Evolutionary conservation across 1,140 invertebrate species (phyloP).

Genomic region (Solenopsis fugax): DNA sequence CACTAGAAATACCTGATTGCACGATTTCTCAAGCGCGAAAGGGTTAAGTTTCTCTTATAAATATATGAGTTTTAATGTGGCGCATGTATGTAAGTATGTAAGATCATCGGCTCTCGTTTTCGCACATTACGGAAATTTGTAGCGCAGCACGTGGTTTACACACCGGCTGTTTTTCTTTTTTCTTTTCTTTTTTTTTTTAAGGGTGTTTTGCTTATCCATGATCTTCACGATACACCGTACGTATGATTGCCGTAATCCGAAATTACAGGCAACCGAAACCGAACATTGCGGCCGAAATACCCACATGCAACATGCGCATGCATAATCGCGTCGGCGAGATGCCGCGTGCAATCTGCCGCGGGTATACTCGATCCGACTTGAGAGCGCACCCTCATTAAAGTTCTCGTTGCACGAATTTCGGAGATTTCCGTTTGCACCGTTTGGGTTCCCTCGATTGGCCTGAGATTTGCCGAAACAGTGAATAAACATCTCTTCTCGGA

Average conservation of each 20-base stretch:
- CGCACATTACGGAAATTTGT: constrained; percentile 50
- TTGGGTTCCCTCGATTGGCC: not conserved
- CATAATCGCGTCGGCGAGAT: constrained; percentile 60
- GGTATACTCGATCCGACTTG: not conserved
- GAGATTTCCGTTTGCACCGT: constrained; percentile 41
- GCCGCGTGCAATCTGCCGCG: constrained; percentile 28
- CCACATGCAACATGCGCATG: constrained; percentile 65
- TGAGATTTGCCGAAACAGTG: constrained; percentile 14
- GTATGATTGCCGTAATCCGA: constrained; percentile 75
- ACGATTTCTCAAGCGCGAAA: not conserved
- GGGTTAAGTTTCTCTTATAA: not conserved
- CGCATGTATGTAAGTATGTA: not conserved
- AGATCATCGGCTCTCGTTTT: constrained; percentile 44
- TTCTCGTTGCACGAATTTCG: constrained; percentile 48
- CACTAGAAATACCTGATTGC: not conserved
- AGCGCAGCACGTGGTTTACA: constrained; percentile 35
- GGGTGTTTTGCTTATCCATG: constrained; percentile 32
- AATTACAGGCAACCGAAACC: constrained; percentile 69
- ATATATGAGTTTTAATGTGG: not conserved
- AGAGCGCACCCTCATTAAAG: constrained; percentile 56
- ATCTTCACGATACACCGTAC: constrained; percentile 42
- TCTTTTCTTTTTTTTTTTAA: no score
- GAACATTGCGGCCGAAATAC: constrained; percentile 44
- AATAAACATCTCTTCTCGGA: constrained; percentile 31
- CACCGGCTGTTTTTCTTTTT: not conserved